Evolutionary conservation across 37 sponge, comb jelly and placozoan genomes (phyloP).

Genomic region (Amphimedon queenslandica): DNA sequence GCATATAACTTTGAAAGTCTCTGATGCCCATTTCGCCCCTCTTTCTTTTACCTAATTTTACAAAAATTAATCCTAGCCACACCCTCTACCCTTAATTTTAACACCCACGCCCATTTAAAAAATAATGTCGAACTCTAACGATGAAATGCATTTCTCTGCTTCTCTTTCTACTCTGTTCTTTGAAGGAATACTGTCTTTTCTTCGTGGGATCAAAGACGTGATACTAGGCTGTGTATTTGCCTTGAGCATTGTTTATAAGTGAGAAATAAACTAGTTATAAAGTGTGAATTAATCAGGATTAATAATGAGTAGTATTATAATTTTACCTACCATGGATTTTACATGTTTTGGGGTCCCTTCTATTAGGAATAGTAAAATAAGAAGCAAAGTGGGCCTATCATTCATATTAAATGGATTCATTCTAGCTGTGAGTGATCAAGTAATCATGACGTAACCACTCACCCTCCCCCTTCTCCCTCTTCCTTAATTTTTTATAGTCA

Average conservation of each 20-base stretch:
- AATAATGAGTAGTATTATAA: no score
- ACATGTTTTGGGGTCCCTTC: not conserved
- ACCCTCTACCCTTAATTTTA: no score
- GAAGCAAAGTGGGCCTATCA: slow-evolving; percentile 51
- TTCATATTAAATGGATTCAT: slow-evolving; percentile 72
- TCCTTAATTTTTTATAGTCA: slow-evolving; percentile 20
- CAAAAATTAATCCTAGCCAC: no score
- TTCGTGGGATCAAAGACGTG: not conserved
- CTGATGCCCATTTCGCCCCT: no score
- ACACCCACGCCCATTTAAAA: not conserved
- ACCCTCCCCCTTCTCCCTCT: not conserved
- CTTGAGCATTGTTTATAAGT: not conserved
- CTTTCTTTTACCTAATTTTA: no score
- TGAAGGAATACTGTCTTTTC: not conserved
- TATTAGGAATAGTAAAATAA: slow-evolving; percentile 60
- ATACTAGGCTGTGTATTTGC: not conserved
- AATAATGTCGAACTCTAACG: no score
- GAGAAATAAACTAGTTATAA: not conserved
- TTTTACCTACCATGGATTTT: no score
- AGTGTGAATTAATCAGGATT: not conserved
- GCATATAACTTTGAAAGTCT: not conserved
- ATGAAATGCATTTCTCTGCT: no score
- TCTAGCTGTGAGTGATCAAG: slow-evolving; percentile 39
- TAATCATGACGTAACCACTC: no score
- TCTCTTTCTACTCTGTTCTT: no score